Conservation (phyloP, 92 coral and sea anemone species). For the Epizoanthus rinbou region DNA sequence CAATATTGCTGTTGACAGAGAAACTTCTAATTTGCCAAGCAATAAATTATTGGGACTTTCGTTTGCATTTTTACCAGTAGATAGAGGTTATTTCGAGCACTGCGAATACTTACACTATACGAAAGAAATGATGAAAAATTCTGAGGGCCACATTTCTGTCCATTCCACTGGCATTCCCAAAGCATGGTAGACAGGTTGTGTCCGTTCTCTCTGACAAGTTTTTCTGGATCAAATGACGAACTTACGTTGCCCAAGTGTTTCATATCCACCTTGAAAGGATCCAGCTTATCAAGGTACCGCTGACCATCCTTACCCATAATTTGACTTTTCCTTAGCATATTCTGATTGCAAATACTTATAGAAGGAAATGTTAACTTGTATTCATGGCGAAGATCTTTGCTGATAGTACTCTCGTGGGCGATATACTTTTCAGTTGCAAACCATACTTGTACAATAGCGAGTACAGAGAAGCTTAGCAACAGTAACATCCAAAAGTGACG, state of each 20-base stretch:
- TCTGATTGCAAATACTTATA: slow-evolving; percentile 25
- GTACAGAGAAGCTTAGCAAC: background rate
- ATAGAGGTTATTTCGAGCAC: too few species aligned
- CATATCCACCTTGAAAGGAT: background rate
- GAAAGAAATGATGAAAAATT: slow-evolving; percentile 23
- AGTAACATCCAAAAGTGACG: slow-evolving; percentile 5
- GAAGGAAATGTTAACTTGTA: background rate
- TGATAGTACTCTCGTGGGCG: background rate
- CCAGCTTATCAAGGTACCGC: background rate
- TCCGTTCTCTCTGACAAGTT: background rate
- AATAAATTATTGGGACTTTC: too few species aligned
- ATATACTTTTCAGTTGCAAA: background rate
- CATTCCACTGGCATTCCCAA: background rate
- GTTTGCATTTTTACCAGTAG: too few species aligned
- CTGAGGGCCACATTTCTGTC: background rate
- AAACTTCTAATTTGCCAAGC: too few species aligned
- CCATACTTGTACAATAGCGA: background rate
- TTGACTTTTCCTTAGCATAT: slow-evolving; percentile 15
- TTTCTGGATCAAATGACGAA: background rate
- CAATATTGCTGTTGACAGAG: too few species aligned
- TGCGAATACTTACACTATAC: background rate
- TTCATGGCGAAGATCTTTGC: background rate
- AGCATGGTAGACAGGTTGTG: slow-evolving; percentile 8
- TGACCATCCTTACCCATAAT: slow-evolving; percentile 16
- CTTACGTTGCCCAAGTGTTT: background rate